Percentiles rank a stretch among this genome's conserved stretches.
Evolutionary conservation across 1,140 invertebrate genomes (phyloP).

Genomic region (Drosophila insularis): DNA sequence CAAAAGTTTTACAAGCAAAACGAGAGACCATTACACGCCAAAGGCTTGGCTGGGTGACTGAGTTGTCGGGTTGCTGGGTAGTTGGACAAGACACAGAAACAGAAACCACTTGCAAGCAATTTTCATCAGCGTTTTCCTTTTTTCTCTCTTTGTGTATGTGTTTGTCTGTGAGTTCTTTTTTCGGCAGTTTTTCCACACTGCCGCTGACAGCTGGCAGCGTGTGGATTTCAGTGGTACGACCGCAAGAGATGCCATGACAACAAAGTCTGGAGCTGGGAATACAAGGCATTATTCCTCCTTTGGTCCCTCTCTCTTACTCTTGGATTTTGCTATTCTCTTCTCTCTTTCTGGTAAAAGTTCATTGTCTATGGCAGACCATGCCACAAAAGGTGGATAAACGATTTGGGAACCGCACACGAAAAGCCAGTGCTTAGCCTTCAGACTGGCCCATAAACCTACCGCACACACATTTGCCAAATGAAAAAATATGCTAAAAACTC

Average conservation of each 20-base stretch:
- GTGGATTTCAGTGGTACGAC: slow-evolving; percentile 58
- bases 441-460: slow-evolving; percentile 42
- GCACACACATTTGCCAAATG: slow-evolving; percentile 50
- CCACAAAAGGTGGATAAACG: slow-evolving; percentile 73
- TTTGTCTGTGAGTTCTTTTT: not conserved
- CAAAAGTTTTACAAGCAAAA: slow-evolving; percentile 81
- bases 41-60: slow-evolving; percentile 46
- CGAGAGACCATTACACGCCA: slow-evolving; percentile 72
- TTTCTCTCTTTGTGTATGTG: not conserved
- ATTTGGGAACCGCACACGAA: slow-evolving; percentile 43
- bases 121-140: slow-evolving; percentile 61
- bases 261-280: slow-evolving; percentile 22
- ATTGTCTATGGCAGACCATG: slow-evolving; percentile 63
- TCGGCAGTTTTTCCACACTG: slow-evolving; percentile 51
- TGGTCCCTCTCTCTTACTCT: not conserved
- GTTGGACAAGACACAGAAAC: slow-evolving; percentile 62
- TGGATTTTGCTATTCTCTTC: not conserved
- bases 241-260: slow-evolving; percentile 50
- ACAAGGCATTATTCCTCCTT: not conserved
- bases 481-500: slow-evolving; percentile 54
- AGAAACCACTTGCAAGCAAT: slow-evolving; percentile 78
- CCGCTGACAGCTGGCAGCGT: slow-evolving; percentile 66
- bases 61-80: not conserved
- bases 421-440: slow-evolving; percentile 47
- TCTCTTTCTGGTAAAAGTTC: slow-evolving; percentile 32